Percentiles rank a stretch among this genome's conserved stretches.
Conservation (phyloP, 2,888 invertebrate species). For the Coleophora deauratella region DNA sequence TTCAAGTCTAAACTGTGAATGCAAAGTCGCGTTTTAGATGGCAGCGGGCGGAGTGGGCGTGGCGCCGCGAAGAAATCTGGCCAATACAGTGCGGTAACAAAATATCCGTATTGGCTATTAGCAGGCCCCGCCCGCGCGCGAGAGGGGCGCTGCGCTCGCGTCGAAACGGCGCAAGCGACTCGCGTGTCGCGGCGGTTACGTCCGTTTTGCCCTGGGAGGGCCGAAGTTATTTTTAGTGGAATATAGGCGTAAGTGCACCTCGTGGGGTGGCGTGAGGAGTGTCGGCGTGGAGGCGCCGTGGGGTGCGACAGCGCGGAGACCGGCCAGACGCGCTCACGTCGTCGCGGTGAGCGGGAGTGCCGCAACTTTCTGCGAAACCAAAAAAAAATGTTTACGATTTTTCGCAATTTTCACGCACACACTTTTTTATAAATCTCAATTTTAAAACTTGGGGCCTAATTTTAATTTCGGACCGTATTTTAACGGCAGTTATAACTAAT, state of each 20-base stretch:
- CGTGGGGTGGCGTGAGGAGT: constrained; percentile 33
- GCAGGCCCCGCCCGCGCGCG: constrained; percentile 61
- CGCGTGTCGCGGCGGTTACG: constrained; percentile 20
- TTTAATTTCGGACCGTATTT: constrained; percentile 15
- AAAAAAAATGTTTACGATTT: constrained; percentile 11
- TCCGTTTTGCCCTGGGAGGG: constrained; percentile 18
- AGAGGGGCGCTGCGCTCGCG: constrained; percentile 22
- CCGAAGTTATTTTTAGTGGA: constrained; percentile 9
- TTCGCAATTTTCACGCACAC: constrained; percentile 36
- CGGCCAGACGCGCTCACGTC: constrained; percentile 58
- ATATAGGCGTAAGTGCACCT: constrained; percentile 30
- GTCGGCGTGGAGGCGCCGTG: constrained; percentile 20
- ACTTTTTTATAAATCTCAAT: constrained; percentile 9
- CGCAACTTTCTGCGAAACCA: too few species aligned
- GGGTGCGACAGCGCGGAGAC: constrained; percentile 39
- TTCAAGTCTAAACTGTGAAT: constrained; percentile 27
- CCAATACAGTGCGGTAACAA: constrained; percentile 77
- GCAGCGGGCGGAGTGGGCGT: constrained; percentile 46
- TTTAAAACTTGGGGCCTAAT: constrained; percentile 28
- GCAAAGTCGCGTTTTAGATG: constrained; percentile 36
- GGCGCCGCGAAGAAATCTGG: constrained; percentile 70
- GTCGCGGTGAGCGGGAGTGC: constrained; percentile 32
- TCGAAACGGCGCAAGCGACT: constrained; percentile 27
- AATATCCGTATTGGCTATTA: constrained; percentile 76
- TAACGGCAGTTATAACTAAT: not conserved